Base-by-base conservation (phyloP, 35 echinoderm and acorn worm species). In the Eucidaris tribuloides region DNA sequence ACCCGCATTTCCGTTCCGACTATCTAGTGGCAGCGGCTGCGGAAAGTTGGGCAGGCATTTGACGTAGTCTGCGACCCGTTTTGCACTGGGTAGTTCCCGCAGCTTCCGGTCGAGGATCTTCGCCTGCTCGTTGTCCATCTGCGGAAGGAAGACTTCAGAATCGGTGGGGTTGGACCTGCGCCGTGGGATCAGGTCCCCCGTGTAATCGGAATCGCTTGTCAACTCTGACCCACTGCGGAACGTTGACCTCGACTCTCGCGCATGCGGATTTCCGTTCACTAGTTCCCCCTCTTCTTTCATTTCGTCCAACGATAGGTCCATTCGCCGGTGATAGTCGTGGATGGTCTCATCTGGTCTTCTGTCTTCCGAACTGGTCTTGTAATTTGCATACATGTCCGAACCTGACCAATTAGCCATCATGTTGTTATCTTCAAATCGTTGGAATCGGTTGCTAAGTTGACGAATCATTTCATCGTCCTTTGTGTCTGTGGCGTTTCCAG, bases 401-500 rank as follows among this genome's bases (percentile, higher is more conserved):
- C n/a, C n/a, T n/a, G n/a, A n/a, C n/a, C n/a, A n/a, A n/a, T n/a
- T n/a, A n/a, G n/a, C n/a, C n/a, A n/a, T n/a, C n/a, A n/a, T n/a
- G n/a, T 40, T 35, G 29, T 74, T 33, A 52, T n/a, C 9, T 22
- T 44, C 6, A 20, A 25, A 36, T 9, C 20, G 38, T 74, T 74
- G 20, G 35, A 33, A 74, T 74, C 22, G 68, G 37, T n/a, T n/a
- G n/a, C n/a, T n/a, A 74, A 74, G 1, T 19, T 25, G 1, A 35
- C 20, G 68, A 20, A 7, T 74, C 68, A 42, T 74, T 44, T 25
- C 37, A n/a, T n/a, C 17, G 3, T 7, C 34, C 24, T 74, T 74
- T 74, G 68, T 74, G 68, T 40, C 68, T 38, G 68, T 74, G 68
- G 41, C 44, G 68, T 36, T 74, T 74, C 68, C 68, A 74, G 68